A percentile compares a stretch with the other conserved stretches of the same genome.
Evolutionary conservation across 2,797 vertebrate genomes (phyloP).

Genomic region (Neosilurus hyrtlii): DNA sequence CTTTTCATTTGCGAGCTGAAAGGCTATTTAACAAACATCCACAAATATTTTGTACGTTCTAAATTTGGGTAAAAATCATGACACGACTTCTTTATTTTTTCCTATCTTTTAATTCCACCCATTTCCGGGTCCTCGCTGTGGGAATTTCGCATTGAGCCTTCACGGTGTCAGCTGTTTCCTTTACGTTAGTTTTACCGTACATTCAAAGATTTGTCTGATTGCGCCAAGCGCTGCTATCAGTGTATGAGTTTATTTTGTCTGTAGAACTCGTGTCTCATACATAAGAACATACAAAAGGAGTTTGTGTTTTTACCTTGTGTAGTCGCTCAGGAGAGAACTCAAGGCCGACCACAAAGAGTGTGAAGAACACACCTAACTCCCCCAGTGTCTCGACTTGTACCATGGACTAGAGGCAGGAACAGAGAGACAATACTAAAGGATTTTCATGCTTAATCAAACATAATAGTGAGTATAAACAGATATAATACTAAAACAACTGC

Average conservation of each 20-base stretch:
- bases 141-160: not conserved
- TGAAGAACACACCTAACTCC: constrained; percentile 96
- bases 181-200: not conserved
- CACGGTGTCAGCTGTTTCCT: not conserved
- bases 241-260: not conserved
- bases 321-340: constrained; percentile 97
- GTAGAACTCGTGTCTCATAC: too few relatives aligned
- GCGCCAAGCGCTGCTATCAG: not conserved
- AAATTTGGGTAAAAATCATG: too few relatives aligned
- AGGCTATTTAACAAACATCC: too few relatives aligned
- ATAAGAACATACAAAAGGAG: not conserved
- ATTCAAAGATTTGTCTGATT: not conserved
- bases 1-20: too few relatives aligned
- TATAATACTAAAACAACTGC: not conserved
- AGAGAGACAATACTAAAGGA: not conserved
- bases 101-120: not conserved
- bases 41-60: too few relatives aligned
- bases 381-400: constrained; percentile 97
- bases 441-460: not conserved
- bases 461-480: not conserved
- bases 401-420: constrained; percentile 80
- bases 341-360: constrained; percentile 92
- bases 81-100: not conserved
- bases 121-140: not conserved
- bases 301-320: constrained; percentile 80